Evolutionary conservation across 2,113 vertebrate species (phyloP).

Genomic region (Piprites chloris): DNA sequence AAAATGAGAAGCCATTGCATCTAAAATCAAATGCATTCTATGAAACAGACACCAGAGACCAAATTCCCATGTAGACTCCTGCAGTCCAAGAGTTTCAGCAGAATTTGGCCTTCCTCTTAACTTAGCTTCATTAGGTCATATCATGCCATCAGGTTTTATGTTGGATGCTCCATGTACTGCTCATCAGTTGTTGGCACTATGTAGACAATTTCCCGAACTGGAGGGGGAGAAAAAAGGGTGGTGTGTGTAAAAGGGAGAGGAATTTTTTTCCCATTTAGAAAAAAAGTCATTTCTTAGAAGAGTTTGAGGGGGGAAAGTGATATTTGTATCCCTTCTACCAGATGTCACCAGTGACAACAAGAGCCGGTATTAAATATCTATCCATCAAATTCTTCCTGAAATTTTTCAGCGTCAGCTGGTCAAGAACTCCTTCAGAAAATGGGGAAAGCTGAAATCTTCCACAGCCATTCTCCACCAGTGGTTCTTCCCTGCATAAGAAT

Average conservation of each 20-base stretch:
- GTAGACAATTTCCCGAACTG: slow-evolving; percentile 23
- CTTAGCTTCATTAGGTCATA: slow-evolving; percentile 59
- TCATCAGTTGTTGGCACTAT: slow-evolving; percentile 59
- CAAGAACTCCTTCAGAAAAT: slow-evolving; percentile 23
- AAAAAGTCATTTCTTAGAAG: background rate
- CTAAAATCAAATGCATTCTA: slow-evolving; percentile 67
- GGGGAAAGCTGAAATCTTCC: background rate
- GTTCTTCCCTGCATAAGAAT: background rate
- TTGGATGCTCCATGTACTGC: background rate
- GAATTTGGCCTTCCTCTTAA: slow-evolving; percentile 60
- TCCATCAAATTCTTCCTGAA: slow-evolving; percentile 28
- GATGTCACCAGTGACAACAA: slow-evolving; percentile 33
- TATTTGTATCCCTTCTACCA: slow-evolving; percentile 37
- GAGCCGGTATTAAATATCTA: slow-evolving; percentile 38
- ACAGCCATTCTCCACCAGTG: background rate
- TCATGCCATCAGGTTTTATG: slow-evolving; percentile 37
- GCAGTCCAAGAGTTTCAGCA: slow-evolving; percentile 61
- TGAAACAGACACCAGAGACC: slow-evolving; percentile 54
- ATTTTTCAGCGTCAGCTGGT: slow-evolving; percentile 41
- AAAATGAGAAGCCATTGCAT: slow-evolving; percentile 64
- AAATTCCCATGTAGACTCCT: slow-evolving; percentile 49
- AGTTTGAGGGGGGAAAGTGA: background rate
- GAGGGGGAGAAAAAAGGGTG: background rate
- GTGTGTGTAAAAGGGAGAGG: background rate
- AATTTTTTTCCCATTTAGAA: background rate